phyloP scores from a whole-genome alignment of 2,113 vertebrate genomes.

The Petromus typicus region DNA sequence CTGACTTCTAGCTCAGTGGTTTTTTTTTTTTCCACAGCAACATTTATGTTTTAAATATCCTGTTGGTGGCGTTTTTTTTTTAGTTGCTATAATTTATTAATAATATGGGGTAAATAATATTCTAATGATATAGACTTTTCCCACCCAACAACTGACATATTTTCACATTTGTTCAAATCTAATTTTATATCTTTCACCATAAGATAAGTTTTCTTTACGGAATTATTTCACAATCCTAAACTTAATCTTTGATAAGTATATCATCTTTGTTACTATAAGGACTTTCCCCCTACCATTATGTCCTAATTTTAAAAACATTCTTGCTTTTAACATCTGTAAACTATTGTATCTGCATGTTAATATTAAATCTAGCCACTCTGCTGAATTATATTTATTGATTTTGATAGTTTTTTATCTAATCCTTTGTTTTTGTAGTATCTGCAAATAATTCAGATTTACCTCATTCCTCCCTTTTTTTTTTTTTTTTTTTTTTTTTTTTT shows the following conservation, averaged over 20 bases:
- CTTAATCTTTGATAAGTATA: background rate
- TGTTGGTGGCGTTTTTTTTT: background rate
- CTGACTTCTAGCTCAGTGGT: too few species aligned
- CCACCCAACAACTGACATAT: background rate
- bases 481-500: too few species aligned
- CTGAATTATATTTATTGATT: too few species aligned
- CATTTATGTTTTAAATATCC: background rate
- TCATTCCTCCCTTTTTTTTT: too few species aligned
- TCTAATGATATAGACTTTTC: background rate
- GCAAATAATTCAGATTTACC: too few species aligned
- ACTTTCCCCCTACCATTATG: background rate
- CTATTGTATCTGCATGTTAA: too few species aligned
- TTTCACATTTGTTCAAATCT: background rate
- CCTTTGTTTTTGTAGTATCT: too few species aligned
- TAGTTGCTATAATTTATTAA: background rate
- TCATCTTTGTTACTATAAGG: background rate
- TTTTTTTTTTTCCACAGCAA: too few species aligned
- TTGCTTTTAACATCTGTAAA: too few species aligned
- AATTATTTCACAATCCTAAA: background rate
- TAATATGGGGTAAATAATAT: background rate
- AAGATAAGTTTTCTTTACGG: background rate
- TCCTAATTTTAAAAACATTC: background rate
- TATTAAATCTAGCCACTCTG: too few species aligned
- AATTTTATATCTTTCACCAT: background rate
- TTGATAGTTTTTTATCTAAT: too few species aligned